Base-by-base conservation (phyloP, 2,113 vertebrate species). In the Sander vitreus region DNA sequence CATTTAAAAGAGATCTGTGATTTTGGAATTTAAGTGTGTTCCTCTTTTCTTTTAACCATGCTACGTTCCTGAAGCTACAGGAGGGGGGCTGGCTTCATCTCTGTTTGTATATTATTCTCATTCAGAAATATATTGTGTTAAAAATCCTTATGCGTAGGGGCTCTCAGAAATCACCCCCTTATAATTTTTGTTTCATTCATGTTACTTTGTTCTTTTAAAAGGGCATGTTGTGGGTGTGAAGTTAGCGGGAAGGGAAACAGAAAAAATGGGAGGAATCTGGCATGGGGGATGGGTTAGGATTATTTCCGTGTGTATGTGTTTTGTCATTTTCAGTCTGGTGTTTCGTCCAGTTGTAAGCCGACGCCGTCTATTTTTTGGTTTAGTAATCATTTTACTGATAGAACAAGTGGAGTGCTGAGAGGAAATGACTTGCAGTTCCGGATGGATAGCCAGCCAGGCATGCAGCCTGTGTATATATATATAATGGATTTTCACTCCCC, bases 361-460 rank as follows among this genome's bases (percentile, higher is more conserved):
- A 53, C 59, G 19, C 53, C 0, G 47, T 68, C 25, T 78, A 13
- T 45, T 25, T 76, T 83, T 60, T 73, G 57, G 30, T 67, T 85
- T 57, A 69, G 65, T 74, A 68, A 73, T 78, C 50, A 39, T 70
- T 81, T 80, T 30, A 19, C 69, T 80, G 74, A 71, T 71, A 68
- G 71, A 84, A 85, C 83, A 90, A 87, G 89, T 90, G 85, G 74
- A 85, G 74, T 21, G 67, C 64, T 27, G 33, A 47, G 66, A 74
- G 58, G 60, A 43, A 93, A 86, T 90, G 84, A 91, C 83, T 91
- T 86, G 85, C 89, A 89, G 88, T 93, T 92, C 81, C 57, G 11
- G 84, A 88, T 92, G 85, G 75, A 88, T 92, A 84, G 63, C 76
- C 86, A 84, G 86, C 66, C 88, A 81, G 81, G 36, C 85, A 85